Percentiles rank a stretch among this genome's conserved stretches.
Evolutionary conservation across 2,113 vertebrate genomes (phyloP).

Genomic region (Vidua chalybeata): DNA sequence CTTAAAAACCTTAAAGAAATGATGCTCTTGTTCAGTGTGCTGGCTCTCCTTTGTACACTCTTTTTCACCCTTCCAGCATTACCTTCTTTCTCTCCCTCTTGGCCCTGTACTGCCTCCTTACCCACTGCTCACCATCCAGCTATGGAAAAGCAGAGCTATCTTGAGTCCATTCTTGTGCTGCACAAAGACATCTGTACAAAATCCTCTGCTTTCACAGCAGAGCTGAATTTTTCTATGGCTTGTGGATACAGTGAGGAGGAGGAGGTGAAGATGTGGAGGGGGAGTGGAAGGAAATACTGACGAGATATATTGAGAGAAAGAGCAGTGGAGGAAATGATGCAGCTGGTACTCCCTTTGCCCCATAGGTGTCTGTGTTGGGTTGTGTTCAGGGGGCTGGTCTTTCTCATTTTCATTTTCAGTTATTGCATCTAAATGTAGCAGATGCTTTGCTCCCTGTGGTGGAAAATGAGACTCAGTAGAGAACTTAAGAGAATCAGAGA

Average conservation of each 20-base stretch:
- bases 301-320: neutral
- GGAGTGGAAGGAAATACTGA: neutral
- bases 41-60: neutral
- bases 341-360: neutral
- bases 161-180: neutral
- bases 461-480: neutral
- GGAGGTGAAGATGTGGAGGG: neutral
- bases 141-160: neutral
- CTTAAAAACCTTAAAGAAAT: neutral
- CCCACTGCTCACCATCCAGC: fast-evolving
- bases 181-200: fast-evolving
- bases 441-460: neutral
- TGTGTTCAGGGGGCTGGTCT: neutral
- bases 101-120: neutral
- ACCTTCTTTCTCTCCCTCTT: neutral
- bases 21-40: neutral
- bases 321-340: neutral
- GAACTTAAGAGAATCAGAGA: neutral
- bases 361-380: neutral
- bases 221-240: neutral
- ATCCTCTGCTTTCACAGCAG: neutral
- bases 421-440: neutral
- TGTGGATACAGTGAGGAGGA: neutral
- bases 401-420: neutral
- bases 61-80: neutral